phyloP scores from a whole-genome alignment of 2,113 vertebrate species.

The Phyllostomus discolor region DNA sequence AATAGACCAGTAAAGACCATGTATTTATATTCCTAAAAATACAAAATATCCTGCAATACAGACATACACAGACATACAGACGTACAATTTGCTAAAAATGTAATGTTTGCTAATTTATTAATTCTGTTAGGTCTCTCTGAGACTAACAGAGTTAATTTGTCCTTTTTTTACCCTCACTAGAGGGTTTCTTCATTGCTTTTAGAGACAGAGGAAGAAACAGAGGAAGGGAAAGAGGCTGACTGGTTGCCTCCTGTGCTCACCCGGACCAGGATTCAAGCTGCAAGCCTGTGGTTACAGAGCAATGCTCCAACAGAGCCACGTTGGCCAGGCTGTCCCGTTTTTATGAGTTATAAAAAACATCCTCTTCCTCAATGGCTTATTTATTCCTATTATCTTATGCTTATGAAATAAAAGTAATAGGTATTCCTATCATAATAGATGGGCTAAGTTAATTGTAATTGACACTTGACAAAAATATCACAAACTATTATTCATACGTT shows the following conservation, averaged over 20 bases:
- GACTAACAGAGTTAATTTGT: background rate
- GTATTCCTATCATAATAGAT: background rate
- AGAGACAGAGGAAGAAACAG: too few species aligned
- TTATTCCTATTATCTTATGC: background rate
- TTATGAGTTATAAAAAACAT: background rate
- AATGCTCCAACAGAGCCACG: too few species aligned
- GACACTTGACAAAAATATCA: background rate
- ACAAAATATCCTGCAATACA: background rate
- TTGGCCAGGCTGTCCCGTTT: too few species aligned
- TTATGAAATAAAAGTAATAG: background rate
- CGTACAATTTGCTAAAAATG: too few species aligned
- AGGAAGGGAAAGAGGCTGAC: too few species aligned
- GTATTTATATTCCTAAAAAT: background rate
- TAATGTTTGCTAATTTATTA: background rate
- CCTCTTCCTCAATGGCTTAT: constrained; percentile 1
- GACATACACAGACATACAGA: too few species aligned
- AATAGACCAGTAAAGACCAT: background rate
- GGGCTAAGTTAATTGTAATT: background rate
- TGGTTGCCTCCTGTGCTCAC: too few species aligned
- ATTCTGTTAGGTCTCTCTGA: background rate
- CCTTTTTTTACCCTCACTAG: background rate
- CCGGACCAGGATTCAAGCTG: too few species aligned
- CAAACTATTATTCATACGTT: background rate
- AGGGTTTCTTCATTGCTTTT: too few species aligned
- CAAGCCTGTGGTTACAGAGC: too few species aligned